Percentiles rank a stretch among this genome's conserved stretches.
Conservation (phyloP, 1,140 invertebrate genomes). For the Pentalonia nigronervosa region DNA sequence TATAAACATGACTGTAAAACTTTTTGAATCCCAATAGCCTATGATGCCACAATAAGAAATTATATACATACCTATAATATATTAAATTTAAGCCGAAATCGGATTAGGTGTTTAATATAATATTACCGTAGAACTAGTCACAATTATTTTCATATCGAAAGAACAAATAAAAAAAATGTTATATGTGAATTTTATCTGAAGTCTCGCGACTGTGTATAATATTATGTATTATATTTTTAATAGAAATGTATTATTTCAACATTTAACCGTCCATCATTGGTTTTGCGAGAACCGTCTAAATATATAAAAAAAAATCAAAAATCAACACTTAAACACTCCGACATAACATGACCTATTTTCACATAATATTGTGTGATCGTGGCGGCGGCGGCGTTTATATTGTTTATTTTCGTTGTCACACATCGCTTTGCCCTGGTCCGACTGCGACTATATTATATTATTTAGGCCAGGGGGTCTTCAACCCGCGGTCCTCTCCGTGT, state of each 20-base stretch:
- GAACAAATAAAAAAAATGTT: no score
- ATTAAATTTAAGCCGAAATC: background rate
- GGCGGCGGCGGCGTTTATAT: background rate
- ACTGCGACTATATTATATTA: background rate
- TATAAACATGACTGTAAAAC: no score
- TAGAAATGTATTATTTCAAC: background rate
- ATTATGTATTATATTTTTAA: background rate
- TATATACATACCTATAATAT: no score
- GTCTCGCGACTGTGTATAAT: background rate
- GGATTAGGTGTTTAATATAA: no score
- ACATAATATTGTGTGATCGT: background rate
- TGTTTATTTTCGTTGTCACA: constrained; percentile 22
- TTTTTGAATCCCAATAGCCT: no score
- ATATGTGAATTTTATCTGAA: background rate
- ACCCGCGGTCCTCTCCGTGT: no score
- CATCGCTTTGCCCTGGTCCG: background rate
- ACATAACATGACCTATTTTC: background rate
- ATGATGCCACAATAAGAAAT: no score
- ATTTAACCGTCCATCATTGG: background rate
- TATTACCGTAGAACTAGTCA: no score
- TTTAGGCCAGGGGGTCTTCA: no score
- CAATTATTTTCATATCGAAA: no score
- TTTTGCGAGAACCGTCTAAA: background rate
- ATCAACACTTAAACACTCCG: background rate
- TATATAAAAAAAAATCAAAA: background rate